phyloP scores from a whole-genome alignment of 2,888 invertebrate genomes.

The Girardia tigrina region DNA sequence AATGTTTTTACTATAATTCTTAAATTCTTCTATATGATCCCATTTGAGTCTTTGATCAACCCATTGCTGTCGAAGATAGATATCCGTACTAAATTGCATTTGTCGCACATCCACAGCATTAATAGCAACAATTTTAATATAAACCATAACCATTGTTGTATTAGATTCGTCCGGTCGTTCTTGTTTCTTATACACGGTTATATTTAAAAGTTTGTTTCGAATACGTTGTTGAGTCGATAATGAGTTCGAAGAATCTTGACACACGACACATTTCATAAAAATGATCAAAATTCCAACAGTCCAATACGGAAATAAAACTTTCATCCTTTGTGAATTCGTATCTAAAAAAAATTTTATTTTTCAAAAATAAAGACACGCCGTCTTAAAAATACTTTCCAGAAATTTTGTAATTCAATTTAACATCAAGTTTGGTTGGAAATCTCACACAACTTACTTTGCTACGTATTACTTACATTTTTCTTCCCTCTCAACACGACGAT shows the following conservation, averaged over 20 bases:
- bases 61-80: slow-evolving; percentile 36
- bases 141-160: slow-evolving; percentile 34
- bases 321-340: neutral
- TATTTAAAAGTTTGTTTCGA: neutral
- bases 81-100: slow-evolving; percentile 36
- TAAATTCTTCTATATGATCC: slow-evolving; percentile 33
- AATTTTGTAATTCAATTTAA: neutral
- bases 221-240: neutral
- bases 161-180: slow-evolving; percentile 34
- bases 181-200: slow-evolving; percentile 33
- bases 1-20: slow-evolving; percentile 35
- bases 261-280: neutral
- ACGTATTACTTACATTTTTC: neutral
- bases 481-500: neutral
- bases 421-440: neutral
- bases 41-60: slow-evolving; percentile 30
- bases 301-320: neutral
- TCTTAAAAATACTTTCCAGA: slow-evolving; percentile 14
- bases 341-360: neutral
- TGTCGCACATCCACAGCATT: slow-evolving; percentile 35
- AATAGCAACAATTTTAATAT: slow-evolving; percentile 36
- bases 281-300: too few species aligned
- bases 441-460: neutral
- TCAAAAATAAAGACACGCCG: neutral
- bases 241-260: neutral